Conservation (phyloP, 2,888 invertebrate species). For the Panzeria rudis region DNA sequence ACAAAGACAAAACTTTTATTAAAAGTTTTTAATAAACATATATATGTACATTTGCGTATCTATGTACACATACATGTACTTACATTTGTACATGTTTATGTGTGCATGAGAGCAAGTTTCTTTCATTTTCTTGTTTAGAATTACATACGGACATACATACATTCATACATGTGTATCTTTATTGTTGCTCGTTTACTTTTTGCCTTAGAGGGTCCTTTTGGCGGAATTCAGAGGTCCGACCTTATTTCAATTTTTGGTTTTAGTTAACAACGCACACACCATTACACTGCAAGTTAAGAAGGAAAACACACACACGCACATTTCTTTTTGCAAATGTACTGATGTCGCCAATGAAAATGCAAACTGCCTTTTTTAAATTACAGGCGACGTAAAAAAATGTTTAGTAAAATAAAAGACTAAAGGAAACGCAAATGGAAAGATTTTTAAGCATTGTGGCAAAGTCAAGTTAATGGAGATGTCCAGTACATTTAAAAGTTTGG, state of each 20-base stretch:
- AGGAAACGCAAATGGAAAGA: too few species aligned
- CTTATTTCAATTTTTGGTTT: conserved; percentile 50
- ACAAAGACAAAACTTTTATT: conserved; percentile 33
- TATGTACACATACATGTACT: background rate
- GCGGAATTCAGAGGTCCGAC: conserved; percentile 31
- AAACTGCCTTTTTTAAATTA: background rate
- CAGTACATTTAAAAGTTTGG: too few species aligned
- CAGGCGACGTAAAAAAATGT: too few species aligned
- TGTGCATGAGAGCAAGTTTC: conserved; percentile 22
- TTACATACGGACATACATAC: background rate
- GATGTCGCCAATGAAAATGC: background rate
- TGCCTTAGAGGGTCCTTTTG: background rate
- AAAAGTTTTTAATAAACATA: conserved; percentile 4
- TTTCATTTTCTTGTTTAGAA: conserved; percentile 7
- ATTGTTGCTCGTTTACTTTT: background rate
- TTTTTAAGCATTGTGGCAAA: too few species aligned
- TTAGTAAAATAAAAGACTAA: too few species aligned
- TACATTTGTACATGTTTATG: background rate
- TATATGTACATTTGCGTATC: background rate
- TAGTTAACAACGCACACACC: conserved; percentile 15
- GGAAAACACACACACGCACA: background rate
- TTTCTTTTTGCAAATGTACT: background rate
- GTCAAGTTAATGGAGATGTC: too few species aligned
- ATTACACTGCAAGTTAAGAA: background rate
- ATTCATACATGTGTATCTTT: background rate